Conservation (phyloP, 2,113 vertebrate genomes). For the Seriola dumerili region DNA sequence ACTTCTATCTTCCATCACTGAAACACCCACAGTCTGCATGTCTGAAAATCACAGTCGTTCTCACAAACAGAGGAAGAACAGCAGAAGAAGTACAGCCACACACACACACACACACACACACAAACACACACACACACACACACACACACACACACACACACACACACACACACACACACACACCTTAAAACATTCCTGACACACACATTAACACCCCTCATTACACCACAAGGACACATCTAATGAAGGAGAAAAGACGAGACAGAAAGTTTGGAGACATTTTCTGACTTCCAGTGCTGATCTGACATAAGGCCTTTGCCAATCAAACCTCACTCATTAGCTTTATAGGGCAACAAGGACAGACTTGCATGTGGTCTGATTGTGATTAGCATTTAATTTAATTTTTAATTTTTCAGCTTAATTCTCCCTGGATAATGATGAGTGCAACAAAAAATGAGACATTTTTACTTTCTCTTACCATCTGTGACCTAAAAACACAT, state of each 20-base stretch:
- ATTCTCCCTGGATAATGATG: constrained; percentile 58
- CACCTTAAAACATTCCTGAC: constrained; percentile 11
- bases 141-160: constrained; percentile 3
- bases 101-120: not conserved
- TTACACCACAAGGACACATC: constrained; percentile 35
- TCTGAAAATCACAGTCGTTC: too few species aligned
- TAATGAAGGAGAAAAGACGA: constrained; percentile 34
- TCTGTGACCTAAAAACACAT: constrained; percentile 79
- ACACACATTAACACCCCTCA: constrained; percentile 24
- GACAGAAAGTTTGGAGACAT: constrained; percentile 31
- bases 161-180: constrained; percentile 9
- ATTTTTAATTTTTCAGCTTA: constrained; percentile 51
- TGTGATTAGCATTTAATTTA: constrained; percentile 66
- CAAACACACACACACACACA: not conserved
- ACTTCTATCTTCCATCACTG: too few species aligned
- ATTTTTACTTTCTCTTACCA: constrained; percentile 68
- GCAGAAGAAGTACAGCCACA: not conserved
- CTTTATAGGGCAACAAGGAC: constrained; percentile 64
- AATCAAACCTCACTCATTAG: constrained; percentile 52
- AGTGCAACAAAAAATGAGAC: constrained; percentile 31
- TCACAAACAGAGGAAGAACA: not conserved
- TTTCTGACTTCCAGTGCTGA: constrained; percentile 30
- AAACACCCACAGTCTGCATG: too few species aligned
- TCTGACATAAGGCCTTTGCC: constrained; percentile 52
- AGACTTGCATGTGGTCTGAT: constrained; percentile 43